A percentile compares a stretch with the other conserved stretches of the same genome.
Evolutionary conservation across 2,113 vertebrate genomes (phyloP).

Genomic region (Nipponia nippon): DNA sequence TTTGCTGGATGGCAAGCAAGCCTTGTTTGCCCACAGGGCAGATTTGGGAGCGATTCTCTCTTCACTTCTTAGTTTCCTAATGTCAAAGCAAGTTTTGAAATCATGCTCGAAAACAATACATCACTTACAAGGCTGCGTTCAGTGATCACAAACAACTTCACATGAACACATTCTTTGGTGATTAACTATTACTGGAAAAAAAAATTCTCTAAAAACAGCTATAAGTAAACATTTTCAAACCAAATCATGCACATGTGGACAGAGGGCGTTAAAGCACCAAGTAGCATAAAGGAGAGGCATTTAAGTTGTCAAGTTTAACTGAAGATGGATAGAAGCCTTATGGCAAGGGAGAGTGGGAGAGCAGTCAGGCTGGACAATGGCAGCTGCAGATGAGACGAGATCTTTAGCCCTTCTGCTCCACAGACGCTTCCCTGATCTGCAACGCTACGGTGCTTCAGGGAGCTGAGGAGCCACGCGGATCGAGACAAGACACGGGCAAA

Average conservation of each 20-base stretch:
- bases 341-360: not conserved
- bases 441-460: rapidly evolving
- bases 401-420: not conserved
- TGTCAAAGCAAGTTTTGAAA: not conserved
- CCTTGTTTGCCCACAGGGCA: not conserved
- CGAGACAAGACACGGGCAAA: not conserved
- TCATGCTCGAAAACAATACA: not conserved
- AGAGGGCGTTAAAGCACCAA: not conserved
- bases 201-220: not conserved
- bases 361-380: not conserved
- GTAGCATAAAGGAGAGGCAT: not conserved
- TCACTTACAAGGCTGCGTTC: not conserved
- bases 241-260: not conserved
- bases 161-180: not conserved
- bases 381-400: not conserved
- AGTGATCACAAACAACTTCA: not conserved
- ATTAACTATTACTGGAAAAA: not conserved
- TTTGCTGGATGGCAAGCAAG: not conserved
- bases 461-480: not conserved
- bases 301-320: not conserved
- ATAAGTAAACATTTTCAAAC: not conserved
- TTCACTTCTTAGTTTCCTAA: not conserved
- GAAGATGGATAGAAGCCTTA: not conserved
- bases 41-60: not conserved
- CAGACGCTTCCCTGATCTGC: not conserved